Base-by-base conservation (phyloP, 2,888 invertebrate species). In the Agonopterix subpropinquella region DNA sequence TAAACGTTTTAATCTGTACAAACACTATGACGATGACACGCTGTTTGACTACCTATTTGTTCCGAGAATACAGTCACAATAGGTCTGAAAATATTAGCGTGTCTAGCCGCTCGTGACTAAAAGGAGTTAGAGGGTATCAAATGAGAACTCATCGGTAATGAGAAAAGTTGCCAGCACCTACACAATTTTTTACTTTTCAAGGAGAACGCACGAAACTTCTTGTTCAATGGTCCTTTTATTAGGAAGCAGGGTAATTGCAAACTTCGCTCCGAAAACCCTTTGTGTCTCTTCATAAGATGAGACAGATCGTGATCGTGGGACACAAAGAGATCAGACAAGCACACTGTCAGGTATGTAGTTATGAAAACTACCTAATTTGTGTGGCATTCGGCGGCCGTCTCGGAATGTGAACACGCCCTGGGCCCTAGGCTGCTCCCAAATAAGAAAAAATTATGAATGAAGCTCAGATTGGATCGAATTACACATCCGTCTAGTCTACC, bases 331-430 rank as follows among this genome's bases (percentile, higher is more conserved):
- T 56, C 56, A 61, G 55, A 52, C 57, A 45, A 48, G 41, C 47
- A 55, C 50, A 44, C 54, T 56, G 56, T 62, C 72, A 74, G 75
- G 72, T 72, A 73, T 68, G 28, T 62, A 62, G 55, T 64, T 66
- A 65, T 64, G 65, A 64, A 59, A 67, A 65, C 69, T 28, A 28
- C 28, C 28, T 69, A 76, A 80, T 77, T 77, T 74, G 71, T 71
- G 64, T 63, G 70, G 75, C 57, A 76, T 77, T 70, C 67, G 61
- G 64, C 59, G 64, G 59, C 49, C 58, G 68, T 62, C 67, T 65
- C 62, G 65, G 64, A 73, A 73, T 71, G 64, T 63, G 58, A 63
- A 58, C 64, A 60, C 59, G 59, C 62, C 57, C 55, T 51, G 51
- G 53, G 64, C 69, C 66, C 49, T 53, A 45, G 62, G 58, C 59